Conservation (phyloP, 2,113 vertebrate genomes). For the Setophaga petechia region DNA sequence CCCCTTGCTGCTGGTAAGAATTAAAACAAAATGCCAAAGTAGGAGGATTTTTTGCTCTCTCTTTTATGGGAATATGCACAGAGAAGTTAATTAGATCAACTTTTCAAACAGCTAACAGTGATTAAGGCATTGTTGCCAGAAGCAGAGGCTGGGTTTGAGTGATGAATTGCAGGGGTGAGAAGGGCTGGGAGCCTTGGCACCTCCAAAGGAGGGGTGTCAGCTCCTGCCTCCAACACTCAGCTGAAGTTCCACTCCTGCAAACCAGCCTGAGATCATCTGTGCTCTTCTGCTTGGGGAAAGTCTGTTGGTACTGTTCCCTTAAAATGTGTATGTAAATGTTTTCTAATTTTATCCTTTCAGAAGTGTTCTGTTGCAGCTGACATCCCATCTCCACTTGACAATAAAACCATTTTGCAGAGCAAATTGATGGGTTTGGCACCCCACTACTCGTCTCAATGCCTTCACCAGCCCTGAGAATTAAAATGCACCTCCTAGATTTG, state of each 20-base stretch:
- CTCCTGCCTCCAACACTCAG: neutral
- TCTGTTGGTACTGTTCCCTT: neutral
- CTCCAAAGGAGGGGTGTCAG: neutral
- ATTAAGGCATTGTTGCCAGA: neutral
- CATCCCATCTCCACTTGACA: neutral
- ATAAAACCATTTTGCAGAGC: neutral
- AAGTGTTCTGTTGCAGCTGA: slow-evolving; percentile 30
- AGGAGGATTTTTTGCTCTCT: neutral
- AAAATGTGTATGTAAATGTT: neutral
- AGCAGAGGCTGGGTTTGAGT: neutral
- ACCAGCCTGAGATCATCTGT: neutral
- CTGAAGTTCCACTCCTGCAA: neutral
- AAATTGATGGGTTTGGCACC: neutral
- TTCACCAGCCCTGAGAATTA: neutral
- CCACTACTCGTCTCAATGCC: neutral
- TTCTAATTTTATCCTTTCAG: neutral
- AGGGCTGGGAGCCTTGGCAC: neutral
- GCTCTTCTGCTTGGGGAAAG: neutral
- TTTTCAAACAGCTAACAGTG: neutral
- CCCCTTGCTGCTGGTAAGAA: neutral
- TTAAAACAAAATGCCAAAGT: neutral
- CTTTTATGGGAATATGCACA: neutral
- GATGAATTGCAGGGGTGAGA: neutral
- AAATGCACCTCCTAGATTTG: neutral
- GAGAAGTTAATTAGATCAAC: neutral